Evolutionary conservation across 1,140 invertebrate species (phyloP).

Genomic region (Orchesella cincta): DNA sequence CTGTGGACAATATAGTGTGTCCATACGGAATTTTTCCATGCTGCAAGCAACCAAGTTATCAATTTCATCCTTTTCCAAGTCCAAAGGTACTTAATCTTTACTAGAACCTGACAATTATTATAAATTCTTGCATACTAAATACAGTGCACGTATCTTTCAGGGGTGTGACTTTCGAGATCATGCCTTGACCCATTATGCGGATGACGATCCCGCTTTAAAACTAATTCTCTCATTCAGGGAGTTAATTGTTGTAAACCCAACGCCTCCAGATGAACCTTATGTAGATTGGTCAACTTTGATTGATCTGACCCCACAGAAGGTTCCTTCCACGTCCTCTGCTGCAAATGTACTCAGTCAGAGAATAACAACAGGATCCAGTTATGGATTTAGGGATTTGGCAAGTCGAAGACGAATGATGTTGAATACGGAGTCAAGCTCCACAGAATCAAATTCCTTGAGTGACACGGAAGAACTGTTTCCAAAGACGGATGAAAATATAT

Average conservation of each 20-base stretch:
- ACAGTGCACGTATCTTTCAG: not conserved
- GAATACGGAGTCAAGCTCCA: slow-evolving; percentile 17
- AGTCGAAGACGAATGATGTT: not conserved
- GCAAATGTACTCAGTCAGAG: not conserved
- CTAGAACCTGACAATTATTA: too few relatives aligned
- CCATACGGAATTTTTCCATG: slow-evolving; percentile 70
- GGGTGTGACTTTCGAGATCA: slow-evolving; percentile 69
- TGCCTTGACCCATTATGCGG: slow-evolving; percentile 60
- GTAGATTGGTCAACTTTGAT: slow-evolving; percentile 30
- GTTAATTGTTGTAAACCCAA: slow-evolving; percentile 66
- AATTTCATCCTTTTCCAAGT: slow-evolving; percentile 68
- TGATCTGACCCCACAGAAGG: slow-evolving; percentile 17
- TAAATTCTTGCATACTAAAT: not conserved
- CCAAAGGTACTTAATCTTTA: slow-evolving; percentile 15
- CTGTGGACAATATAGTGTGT: slow-evolving; percentile 36
- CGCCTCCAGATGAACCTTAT: slow-evolving; percentile 64
- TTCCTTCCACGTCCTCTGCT: not conserved
- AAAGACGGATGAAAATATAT: slow-evolving; percentile 8
- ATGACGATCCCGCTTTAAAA: slow-evolving; percentile 62
- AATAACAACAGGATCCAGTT: not conserved
- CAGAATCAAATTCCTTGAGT: slow-evolving; percentile 26
- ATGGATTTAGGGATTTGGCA: not conserved
- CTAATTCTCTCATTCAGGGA: slow-evolving; percentile 62
- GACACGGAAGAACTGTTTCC: slow-evolving; percentile 10
- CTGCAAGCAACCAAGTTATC: slow-evolving; percentile 78